phyloP scores from a whole-genome alignment of 2,888 invertebrate species.

The Anarsia innoxiella region DNA sequence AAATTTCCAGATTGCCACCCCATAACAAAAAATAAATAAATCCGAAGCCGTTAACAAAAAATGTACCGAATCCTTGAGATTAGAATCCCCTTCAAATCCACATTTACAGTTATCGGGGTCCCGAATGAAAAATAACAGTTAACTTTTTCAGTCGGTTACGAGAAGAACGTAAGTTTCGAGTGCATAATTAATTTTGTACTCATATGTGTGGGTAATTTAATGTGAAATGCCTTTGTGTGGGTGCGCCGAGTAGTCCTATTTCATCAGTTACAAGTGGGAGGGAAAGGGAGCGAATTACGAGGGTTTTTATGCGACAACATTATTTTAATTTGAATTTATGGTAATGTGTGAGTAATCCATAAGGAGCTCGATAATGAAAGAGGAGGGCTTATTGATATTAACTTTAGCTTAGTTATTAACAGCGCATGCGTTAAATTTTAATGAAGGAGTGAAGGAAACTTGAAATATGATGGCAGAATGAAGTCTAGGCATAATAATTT shows the following conservation, averaged over 20 bases:
- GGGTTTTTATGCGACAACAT: slow-evolving; percentile 2
- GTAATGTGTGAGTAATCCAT: too few species aligned
- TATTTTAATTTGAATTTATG: slow-evolving; percentile 13
- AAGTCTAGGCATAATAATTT: too few species aligned
- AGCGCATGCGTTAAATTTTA: too few species aligned
- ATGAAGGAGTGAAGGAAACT: too few species aligned
- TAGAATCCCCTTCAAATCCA: slow-evolving; percentile 63
- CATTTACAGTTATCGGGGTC: slow-evolving; percentile 54
- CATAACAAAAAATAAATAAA: slow-evolving; percentile 72
- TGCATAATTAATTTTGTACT: slow-evolving; percentile 1
- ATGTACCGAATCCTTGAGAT: slow-evolving; percentile 61
- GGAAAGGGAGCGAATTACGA: slow-evolving; percentile 5
- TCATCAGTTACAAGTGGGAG: background rate
- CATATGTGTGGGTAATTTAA: slow-evolving; percentile 28
- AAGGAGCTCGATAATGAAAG: too few species aligned
- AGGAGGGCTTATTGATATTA: too few species aligned
- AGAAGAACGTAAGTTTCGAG: slow-evolving; percentile 15
- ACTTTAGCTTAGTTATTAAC: too few species aligned
- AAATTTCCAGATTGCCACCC: slow-evolving; percentile 74
- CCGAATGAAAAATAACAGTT: slow-evolving; percentile 25
- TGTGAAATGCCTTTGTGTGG: slow-evolving; percentile 12
- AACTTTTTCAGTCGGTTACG: slow-evolving; percentile 27
- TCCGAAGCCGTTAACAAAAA: slow-evolving; percentile 58
- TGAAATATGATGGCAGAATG: too few species aligned
- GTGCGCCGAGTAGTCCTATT: slow-evolving; percentile 19